phyloP scores from a whole-genome alignment of 2,888 invertebrate genomes.

The Pachymerium ferrugineum region DNA sequence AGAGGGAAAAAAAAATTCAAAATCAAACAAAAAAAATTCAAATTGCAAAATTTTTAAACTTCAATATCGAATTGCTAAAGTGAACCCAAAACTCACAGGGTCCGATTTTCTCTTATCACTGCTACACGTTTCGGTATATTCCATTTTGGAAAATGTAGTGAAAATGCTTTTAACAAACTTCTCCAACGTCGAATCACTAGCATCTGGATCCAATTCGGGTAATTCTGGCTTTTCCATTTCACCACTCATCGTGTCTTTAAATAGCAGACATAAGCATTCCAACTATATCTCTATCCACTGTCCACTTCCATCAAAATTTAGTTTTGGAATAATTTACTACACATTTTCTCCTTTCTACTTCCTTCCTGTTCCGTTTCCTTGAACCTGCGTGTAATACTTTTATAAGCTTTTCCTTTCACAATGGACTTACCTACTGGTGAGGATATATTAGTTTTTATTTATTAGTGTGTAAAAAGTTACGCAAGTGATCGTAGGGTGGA shows the following conservation, averaged over 20 bases:
- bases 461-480: no score
- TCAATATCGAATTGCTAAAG: no score
- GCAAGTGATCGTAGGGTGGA: no score
- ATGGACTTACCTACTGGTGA: no score
- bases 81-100: neutral
- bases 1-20: neutral
- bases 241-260: neutral
- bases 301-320: no score
- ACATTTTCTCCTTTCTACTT: neutral
- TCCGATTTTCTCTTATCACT: neutral
- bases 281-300: neutral
- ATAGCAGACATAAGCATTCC: neutral
- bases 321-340: no score
- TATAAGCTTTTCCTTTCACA: neutral
- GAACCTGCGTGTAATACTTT: neutral
- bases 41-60: neutral
- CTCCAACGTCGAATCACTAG: neutral
- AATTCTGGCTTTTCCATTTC: neutral
- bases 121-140: neutral
- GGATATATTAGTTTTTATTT: no score
- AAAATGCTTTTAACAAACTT: neutral
- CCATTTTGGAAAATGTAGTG: no score
- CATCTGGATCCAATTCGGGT: neutral
- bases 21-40: neutral
- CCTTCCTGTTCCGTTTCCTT: slow-evolving; percentile 13